Evolutionary conservation across 1,140 invertebrate genomes (phyloP), one percentile per base, ranked within the genome.

Genomic region (Psilanteris sp.): DNA sequence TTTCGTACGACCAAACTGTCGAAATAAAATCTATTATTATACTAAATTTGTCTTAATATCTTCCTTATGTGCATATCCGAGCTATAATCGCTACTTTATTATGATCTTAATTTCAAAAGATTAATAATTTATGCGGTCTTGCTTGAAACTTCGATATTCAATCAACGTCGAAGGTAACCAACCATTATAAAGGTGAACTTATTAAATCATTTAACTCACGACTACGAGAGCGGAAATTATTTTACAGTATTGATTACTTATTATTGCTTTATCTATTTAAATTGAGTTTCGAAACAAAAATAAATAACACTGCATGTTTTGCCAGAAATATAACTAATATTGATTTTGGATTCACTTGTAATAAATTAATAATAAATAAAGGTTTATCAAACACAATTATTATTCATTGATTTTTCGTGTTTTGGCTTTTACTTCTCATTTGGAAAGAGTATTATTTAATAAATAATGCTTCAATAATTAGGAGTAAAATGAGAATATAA

Each of bases 231-330:
- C 36, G 9, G 8, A 20, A 31, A 37, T 41, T 44, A 57, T 57
- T 44, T 39, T 15, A 14, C 27, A 39, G 22, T 32, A 57, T 57
- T 13, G 54, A 57, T 57, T 57, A 44, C 15, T 57, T 57, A 57
- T 57, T 57, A 43, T 57, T 13, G 26, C 10, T 9, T 8, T 15
- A 41, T 41, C 7, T 41, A 55, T 39, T 41, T 41, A 13, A 37
- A 20, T 13, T 20, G 50, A 31, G 50, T 55, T 41, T 20, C 14
- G 9, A n/a, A 29, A 26, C 26, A 18, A 8, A 41, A 41, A 55
- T 39, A 55, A 55, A 55, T 55, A 41, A 41, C 15, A 15, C 9
- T 13, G 9, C 24, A 7, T 2, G 4, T 36, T 54, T 27, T 13
- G 3, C 3, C 10, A 26, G 22, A 41, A 41, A 55, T 55, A 55